Percentiles rank a stretch among this genome's conserved stretches.
Conservation (phyloP, 2,888 invertebrate genomes). For the Tortrix viridana region DNA sequence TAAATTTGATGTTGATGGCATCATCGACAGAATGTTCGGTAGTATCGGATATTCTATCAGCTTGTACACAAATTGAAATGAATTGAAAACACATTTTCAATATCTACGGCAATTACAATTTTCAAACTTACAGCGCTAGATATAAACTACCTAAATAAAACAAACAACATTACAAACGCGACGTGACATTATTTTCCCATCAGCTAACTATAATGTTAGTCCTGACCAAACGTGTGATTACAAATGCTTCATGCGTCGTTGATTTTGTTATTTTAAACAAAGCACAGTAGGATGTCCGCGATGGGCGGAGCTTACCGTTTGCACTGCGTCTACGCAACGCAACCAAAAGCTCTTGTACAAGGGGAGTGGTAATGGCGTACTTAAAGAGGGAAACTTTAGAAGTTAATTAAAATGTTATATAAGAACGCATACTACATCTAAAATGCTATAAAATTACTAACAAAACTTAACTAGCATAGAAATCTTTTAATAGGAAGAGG, state of each 20-base stretch:
- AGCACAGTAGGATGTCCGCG: slow-evolving; percentile 63
- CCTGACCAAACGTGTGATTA: slow-evolving; percentile 30
- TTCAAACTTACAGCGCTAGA: not conserved
- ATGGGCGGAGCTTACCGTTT: slow-evolving; percentile 60
- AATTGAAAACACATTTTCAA: too few species aligned
- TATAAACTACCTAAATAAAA: not conserved
- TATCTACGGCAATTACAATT: not conserved
- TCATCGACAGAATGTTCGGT: too few species aligned
- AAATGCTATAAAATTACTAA: slow-evolving; percentile 25
- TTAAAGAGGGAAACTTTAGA: slow-evolving; percentile 45
- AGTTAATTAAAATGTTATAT: slow-evolving; percentile 45
- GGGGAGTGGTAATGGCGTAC: slow-evolving; percentile 47
- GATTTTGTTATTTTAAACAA: slow-evolving; percentile 61
- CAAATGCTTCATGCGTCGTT: slow-evolving; percentile 57
- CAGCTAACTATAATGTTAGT: slow-evolving; percentile 10
- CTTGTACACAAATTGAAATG: too few species aligned
- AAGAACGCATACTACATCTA: slow-evolving; percentile 37
- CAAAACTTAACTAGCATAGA: slow-evolving; percentile 24
- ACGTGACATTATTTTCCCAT: slow-evolving; percentile 11
- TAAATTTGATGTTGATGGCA: too few species aligned
- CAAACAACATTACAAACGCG: not conserved
- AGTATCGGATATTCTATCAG: too few species aligned
- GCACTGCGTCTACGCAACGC: slow-evolving; percentile 64
- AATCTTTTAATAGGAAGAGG: slow-evolving; percentile 45
- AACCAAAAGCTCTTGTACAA: slow-evolving; percentile 44